These are phyloP conservation scores for Oxystoma pomonae DNA, from an alignment of 2,888 invertebrate species.

Conservation along the genomic window DNA sequence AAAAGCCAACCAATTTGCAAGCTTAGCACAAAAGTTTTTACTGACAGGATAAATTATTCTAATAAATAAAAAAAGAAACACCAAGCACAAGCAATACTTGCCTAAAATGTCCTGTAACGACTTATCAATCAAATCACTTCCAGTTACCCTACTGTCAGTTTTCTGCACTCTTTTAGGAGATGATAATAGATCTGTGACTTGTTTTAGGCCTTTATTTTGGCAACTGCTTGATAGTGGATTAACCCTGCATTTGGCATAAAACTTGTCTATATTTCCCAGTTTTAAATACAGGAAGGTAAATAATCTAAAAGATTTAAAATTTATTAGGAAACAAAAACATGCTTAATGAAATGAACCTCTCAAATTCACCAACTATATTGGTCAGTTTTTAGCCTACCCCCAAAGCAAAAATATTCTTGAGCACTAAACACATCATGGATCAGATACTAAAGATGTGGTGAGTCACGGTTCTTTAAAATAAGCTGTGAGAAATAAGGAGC, in stretches of 20 bases:
- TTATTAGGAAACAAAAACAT: neutral
- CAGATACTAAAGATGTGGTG: no score
- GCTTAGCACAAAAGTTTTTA: neutral
- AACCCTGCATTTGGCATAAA: slow-evolving; percentile 40
- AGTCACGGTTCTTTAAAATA: no score
- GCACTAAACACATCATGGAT: no score
- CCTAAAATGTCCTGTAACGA: slow-evolving; percentile 79
- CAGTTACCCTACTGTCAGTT: slow-evolving; percentile 66
- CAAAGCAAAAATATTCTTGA: no score
- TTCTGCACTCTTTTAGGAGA: slow-evolving; percentile 43
- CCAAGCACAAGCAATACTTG: neutral
- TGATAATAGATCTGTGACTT: slow-evolving; percentile 38
- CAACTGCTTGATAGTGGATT: slow-evolving; percentile 41
- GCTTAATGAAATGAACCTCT: neutral
- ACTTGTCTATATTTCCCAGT: slow-evolving; percentile 44
- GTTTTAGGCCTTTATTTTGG: slow-evolving; percentile 42
- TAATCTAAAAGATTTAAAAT: slow-evolving; percentile 34
- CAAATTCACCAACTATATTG: neutral
- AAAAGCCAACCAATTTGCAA: neutral
- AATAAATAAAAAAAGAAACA: neutral
- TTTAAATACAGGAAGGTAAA: slow-evolving; percentile 45
- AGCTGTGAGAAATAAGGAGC: no score
- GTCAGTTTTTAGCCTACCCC: neutral
- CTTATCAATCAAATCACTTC: slow-evolving; percentile 81
- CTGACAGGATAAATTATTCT: neutral